Percentiles rank a stretch among this genome's conserved stretches.
Evolutionary conservation across 2,113 vertebrate species (phyloP).

Genomic region (Semnornis frantzii): DNA sequence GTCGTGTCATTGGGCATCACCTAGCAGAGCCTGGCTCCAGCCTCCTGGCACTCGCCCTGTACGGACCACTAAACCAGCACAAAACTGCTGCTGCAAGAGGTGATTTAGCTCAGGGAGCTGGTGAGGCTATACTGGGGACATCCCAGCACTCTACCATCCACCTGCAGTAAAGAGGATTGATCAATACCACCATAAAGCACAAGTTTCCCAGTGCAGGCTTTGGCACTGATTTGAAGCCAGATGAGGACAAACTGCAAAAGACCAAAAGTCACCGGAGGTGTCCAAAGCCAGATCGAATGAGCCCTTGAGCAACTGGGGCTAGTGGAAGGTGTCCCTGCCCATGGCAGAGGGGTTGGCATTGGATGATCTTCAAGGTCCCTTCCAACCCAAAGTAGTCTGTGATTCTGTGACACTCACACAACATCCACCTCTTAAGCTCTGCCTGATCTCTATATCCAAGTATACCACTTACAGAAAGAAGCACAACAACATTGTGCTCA

Average conservation of each 20-base stretch:
- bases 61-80: neutral
- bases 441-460: rapidly evolving
- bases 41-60: too few relatives aligned
- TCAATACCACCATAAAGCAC: neutral
- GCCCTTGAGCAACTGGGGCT: too few relatives aligned
- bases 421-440: neutral
- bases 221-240: neutral
- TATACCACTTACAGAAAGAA: rapidly evolving
- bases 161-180: neutral
- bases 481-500: rapidly evolving
- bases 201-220: neutral
- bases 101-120: neutral
- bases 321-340: too few relatives aligned
- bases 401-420: too few relatives aligned
- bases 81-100: neutral
- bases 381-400: too few relatives aligned
- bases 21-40: too few relatives aligned
- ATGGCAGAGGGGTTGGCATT: too few relatives aligned
- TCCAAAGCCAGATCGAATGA: too few relatives aligned
- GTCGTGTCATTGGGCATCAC: too few relatives aligned
- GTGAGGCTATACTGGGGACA: neutral
- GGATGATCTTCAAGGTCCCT: too few relatives aligned
- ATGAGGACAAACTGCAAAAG: neutral
- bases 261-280: too few relatives aligned
- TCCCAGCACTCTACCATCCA: rapidly evolving